These are phyloP conservation scores for Cydia splendana DNA, from an alignment of 1,140 invertebrate species.

Conservation along the genomic window DNA sequence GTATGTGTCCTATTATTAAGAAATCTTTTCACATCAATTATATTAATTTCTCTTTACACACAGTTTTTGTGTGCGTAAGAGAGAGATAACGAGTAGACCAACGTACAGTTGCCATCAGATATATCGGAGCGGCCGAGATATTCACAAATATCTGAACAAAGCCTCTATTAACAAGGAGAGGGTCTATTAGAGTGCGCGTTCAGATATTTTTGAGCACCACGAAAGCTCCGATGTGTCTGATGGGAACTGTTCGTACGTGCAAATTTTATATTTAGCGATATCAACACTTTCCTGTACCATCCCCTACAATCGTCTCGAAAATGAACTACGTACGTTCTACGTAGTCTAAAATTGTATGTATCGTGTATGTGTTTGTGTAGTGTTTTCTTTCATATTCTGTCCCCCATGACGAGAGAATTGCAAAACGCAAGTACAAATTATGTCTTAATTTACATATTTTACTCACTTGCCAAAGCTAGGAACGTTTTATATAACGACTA, in stretches of 20 bases:
- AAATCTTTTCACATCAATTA: neutral
- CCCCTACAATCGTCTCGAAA: neutral
- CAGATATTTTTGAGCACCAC: too few relatives aligned
- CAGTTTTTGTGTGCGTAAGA: neutral
- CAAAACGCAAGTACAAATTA: slow-evolving; percentile 45
- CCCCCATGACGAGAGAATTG: slow-evolving; percentile 16
- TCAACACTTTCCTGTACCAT: neutral
- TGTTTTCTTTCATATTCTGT: slow-evolving; percentile 1
- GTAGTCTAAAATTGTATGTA: neutral
- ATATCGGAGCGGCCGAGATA: too few relatives aligned
- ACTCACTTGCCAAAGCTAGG: slow-evolving; percentile 50
- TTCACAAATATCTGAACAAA: too few relatives aligned
- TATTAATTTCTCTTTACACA: neutral
- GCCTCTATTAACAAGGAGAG: too few relatives aligned
- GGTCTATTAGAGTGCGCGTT: too few relatives aligned
- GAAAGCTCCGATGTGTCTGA: too few relatives aligned
- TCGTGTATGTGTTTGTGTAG: slow-evolving; percentile 11
- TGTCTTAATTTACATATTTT: slow-evolving; percentile 37
- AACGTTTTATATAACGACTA: slow-evolving; percentile 28
- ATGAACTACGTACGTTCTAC: neutral
- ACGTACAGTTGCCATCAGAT: too few relatives aligned
- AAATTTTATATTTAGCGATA: neutral
- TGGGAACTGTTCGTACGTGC: neutral
- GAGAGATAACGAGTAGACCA: neutral
- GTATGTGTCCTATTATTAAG: slow-evolving; percentile 18